These are phyloP conservation scores for Petaurus breviceps DNA, from an alignment of 2,113 vertebrate genomes.

Conservation along the genomic window DNA sequence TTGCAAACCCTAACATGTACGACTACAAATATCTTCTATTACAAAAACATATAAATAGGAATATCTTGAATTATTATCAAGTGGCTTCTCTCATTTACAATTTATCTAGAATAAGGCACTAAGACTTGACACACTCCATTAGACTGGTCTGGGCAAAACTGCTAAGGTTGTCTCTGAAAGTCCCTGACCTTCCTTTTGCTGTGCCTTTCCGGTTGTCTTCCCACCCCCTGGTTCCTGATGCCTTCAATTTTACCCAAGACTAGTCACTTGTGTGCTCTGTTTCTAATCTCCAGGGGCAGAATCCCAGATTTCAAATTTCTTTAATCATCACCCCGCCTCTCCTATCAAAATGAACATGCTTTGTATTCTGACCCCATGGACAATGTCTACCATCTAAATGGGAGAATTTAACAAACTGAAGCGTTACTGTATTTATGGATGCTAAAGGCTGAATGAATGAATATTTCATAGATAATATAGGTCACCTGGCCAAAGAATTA, in stretches of 20 bases:
- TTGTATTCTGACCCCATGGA: background rate
- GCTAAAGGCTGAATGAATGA: background rate
- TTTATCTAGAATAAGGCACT: slow-evolving; percentile 22
- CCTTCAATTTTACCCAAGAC: background rate
- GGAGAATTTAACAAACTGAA: background rate
- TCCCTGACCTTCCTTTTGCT: slow-evolving; percentile 7
- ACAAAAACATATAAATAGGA: background rate
- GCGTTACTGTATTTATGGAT: background rate
- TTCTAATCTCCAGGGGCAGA: background rate
- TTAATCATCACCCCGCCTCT: background rate
- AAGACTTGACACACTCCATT: background rate
- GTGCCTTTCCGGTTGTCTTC: background rate
- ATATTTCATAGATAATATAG: background rate
- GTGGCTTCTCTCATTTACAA: background rate
- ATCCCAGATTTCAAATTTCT: background rate
- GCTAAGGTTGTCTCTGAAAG: slow-evolving; percentile 29
- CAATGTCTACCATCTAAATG: background rate
- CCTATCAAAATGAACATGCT: background rate
- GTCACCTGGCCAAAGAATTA: background rate
- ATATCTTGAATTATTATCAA: background rate
- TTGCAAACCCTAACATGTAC: background rate
- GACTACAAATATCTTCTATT: background rate
- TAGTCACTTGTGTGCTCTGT: background rate
- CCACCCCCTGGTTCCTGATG: background rate
- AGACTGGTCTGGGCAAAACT: background rate